A percentile compares a stretch with the other conserved stretches of the same genome.
Evolutionary conservation across 1,140 invertebrate species (phyloP).

Genomic region (Oppia nitens): DNA sequence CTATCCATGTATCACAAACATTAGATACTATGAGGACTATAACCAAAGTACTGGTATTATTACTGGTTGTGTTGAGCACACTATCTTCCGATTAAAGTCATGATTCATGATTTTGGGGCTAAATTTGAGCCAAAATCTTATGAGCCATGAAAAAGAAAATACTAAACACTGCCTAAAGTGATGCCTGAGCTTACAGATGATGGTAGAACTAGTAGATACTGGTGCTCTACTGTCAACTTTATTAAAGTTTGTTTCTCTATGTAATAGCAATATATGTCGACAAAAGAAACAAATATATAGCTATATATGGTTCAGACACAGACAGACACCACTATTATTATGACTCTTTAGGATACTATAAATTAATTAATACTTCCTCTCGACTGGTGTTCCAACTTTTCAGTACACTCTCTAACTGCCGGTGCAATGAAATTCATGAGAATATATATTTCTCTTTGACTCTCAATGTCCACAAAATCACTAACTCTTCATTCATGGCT

Average conservation of each 20-base stretch:
- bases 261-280: neutral
- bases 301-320: too few species aligned
- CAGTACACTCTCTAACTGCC: too few species aligned
- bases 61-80: too few species aligned
- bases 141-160: neutral
- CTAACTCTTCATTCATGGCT: too few species aligned
- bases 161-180: neutral
- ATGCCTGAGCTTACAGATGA: neutral
- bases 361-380: neutral
- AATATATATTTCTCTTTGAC: too few species aligned
- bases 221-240: neutral
- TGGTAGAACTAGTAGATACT: too few species aligned
- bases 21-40: too few species aligned
- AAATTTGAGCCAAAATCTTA: neutral
- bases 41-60: too few species aligned
- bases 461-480: too few species aligned
- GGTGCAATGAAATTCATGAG: too few species aligned
- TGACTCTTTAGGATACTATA: neutral
- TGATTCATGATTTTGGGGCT: neutral
- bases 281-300: neutral
- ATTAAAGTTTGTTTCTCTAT: neutral
- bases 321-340: neutral
- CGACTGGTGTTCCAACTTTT: too few species aligned
- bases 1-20: too few species aligned
- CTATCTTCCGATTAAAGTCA: neutral